Conservation (phyloP, 2,888 invertebrate species). For the Phymatocera aterrima region DNA sequence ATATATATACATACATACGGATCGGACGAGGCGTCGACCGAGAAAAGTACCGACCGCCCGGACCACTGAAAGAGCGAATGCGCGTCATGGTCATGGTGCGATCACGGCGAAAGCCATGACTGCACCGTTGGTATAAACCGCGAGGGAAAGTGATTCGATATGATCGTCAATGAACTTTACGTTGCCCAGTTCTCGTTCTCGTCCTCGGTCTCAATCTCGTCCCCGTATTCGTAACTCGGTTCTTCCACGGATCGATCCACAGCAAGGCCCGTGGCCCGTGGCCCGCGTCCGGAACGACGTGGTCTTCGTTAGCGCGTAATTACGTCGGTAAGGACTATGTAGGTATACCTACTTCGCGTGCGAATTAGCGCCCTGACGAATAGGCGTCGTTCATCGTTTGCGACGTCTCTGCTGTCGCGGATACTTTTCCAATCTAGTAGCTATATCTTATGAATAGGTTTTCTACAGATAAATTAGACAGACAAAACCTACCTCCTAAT, state of each 20-base stretch:
- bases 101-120: constrained; percentile 33
- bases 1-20: no score
- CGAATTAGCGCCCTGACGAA: constrained; percentile 23
- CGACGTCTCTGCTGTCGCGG: not conserved
- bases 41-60: not conserved
- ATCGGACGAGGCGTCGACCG: constrained; percentile 22
- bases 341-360: not conserved
- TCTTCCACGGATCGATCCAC: constrained; percentile 18
- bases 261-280: not conserved
- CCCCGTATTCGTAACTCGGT: not conserved
- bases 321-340: constrained; percentile 32
- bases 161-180: constrained; percentile 52
- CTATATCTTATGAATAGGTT: not conserved
- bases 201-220: constrained; percentile 16
- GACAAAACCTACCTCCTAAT: constrained; percentile 29
- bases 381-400: not conserved
- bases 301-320: constrained; percentile 40
- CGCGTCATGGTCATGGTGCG: constrained; percentile 25
- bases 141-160: constrained; percentile 40
- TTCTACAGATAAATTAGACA: not conserved
- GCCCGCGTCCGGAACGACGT: constrained; percentile 12
- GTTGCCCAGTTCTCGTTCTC: constrained; percentile 32
- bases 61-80: not conserved
- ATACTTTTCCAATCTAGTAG: not conserved
- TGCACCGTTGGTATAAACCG: not conserved